Evolutionary conservation across 2,888 invertebrate genomes (phyloP), one percentile per base, ranked within the genome.

Genomic region (Julus scanicus): DNA sequence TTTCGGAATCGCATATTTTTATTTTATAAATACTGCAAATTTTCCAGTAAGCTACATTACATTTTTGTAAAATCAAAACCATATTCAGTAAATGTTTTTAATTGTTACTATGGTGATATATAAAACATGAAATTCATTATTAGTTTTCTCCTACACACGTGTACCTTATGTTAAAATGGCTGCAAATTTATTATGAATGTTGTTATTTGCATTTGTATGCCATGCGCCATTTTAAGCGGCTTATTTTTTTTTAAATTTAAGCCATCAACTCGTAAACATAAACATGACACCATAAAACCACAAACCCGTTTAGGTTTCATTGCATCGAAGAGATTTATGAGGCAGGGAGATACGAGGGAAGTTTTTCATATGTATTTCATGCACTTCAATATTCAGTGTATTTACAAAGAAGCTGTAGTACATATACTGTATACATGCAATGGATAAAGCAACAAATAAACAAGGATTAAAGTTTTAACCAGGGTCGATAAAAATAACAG

Each of bases 281-380:
- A 80, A 80, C 80, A 80, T 80, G 80, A 80, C 80, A 80, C 80
- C 13, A 80, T 80, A 29, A 80, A 80, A 80, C 37, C 80, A 80
- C 80, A 37, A 80, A 80, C 37, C 80, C 37, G 80, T 37, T 80
- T 80, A 37, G 80, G 37, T 80, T 80, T 80, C 29, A 80, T 80
- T 80, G 37, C 80, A 37, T 15, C 37, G 80, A 29, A 80, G 11
- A 80, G 80, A 80, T 80, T 80, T 80, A 80, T 80, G 80, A 11
- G 15, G 80, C 37, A 13, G 11, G 37, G 37, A 80, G 15, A 63
- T n/a, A 63, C n/a, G 20, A 63, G 63, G 63, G 6, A 63, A 63
- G 63, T 53, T 17, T 63, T 44, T 44, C 44, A 44, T 6, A 63
- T 20, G 63, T 63, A 20, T 63, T 63, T 63, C n/a, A 44, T 44